Percentiles rank a stretch among this genome's conserved stretches.
phyloP scores from a whole-genome alignment of 92 coral and sea anemone species.

The Montipora capitata region DNA sequence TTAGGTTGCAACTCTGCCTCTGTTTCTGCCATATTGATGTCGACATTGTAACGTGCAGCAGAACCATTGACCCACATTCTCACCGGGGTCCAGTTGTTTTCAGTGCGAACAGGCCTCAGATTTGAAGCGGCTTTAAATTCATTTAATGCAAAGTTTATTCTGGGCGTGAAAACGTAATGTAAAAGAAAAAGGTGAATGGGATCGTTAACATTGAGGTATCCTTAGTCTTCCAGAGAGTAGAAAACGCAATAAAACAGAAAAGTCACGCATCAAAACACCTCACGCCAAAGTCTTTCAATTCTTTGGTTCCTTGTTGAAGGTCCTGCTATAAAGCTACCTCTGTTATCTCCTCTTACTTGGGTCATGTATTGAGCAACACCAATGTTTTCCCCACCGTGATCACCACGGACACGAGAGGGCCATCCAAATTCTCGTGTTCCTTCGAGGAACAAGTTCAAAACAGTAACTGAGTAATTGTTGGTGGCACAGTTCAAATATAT shows the following conservation, averaged over 20 bases:
- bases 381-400: conserved; percentile 22
- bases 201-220: not conserved
- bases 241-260: conserved; percentile 53
- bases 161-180: conserved; percentile 2
- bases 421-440: not conserved
- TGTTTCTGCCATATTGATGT: no score
- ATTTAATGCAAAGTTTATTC: conserved; percentile 7
- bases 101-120: conserved; percentile 56
- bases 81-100: conserved; percentile 66
- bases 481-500: not conserved
- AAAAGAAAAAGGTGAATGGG: not conserved
- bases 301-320: conserved; percentile 48
- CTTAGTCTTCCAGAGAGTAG: conserved; percentile 49
- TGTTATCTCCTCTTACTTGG: conserved; percentile 5
- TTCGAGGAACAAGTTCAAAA: not conserved
- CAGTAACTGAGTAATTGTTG: not conserved
- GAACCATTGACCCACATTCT: conserved; percentile 56
- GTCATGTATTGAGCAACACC: conserved; percentile 34
- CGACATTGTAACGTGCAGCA: no score
- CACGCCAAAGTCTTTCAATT: conserved; percentile 40
- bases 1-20: not conserved
- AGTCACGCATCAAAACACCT: conserved; percentile 36
- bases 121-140: conserved; percentile 51
- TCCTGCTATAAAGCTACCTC: conserved; percentile 50
- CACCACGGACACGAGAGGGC: not conserved